These are phyloP conservation scores for Zophobas morio DNA, from an alignment of 1,140 invertebrate species.

Conservation along the genomic window DNA sequence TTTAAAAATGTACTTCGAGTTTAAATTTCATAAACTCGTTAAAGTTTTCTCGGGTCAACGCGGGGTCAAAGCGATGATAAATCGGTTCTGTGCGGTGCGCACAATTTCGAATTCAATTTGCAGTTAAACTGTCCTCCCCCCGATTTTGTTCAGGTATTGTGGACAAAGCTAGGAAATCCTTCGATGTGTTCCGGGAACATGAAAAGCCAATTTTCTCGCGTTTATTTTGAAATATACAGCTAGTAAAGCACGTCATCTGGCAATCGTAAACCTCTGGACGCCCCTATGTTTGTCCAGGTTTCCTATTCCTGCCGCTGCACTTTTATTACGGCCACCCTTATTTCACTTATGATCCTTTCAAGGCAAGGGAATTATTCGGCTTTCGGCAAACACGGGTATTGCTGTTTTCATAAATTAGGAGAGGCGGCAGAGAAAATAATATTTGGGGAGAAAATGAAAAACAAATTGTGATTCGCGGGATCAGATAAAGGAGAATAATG, in stretches of 20 bases:
- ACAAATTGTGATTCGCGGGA: too few species aligned
- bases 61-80: constrained; percentile 1
- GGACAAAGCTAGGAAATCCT: constrained; percentile 18
- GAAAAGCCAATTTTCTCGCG: constrained; percentile 46
- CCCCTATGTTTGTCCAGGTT: constrained; percentile 33
- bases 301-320: constrained; percentile 16
- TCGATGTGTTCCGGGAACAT: constrained; percentile 34
- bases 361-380: background rate
- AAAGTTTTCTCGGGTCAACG: background rate
- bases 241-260: constrained; percentile 45
- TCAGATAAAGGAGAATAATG: too few species aligned
- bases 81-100: background rate
- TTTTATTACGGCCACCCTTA: constrained; percentile 37
- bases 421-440: background rate
- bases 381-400: constrained; percentile 3
- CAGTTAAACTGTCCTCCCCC: constrained; percentile 4
- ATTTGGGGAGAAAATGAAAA: too few species aligned
- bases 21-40: too few species aligned
- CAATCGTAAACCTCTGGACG: constrained; percentile 41
- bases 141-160: constrained; percentile 6
- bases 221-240: constrained; percentile 47
- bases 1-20: too few species aligned
- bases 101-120: constrained; percentile 30
- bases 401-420: constrained; percentile 31
- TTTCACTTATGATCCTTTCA: constrained; percentile 35